Conservation (phyloP, 2,888 invertebrate genomes). For the Disparrhopalites patrizii region DNA sequence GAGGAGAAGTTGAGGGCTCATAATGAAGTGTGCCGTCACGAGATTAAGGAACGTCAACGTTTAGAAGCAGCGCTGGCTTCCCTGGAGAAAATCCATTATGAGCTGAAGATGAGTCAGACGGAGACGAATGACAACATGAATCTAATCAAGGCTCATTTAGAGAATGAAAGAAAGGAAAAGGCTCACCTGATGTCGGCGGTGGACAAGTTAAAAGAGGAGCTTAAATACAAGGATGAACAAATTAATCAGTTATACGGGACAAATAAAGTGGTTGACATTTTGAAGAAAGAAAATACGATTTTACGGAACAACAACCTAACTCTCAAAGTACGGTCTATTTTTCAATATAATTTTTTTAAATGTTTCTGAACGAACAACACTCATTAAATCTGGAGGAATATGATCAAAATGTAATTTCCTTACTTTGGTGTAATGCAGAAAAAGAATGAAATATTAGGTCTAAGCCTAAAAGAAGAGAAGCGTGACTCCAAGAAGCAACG, state of each 20-base stretch:
- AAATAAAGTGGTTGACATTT: neutral
- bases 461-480: constrained; percentile 16
- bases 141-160: constrained; percentile 9
- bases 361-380: too few species aligned
- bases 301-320: constrained; percentile 9
- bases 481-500: constrained; percentile 5
- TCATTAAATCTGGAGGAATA: too few species aligned
- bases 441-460: constrained; percentile 12
- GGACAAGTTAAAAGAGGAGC: constrained; percentile 13
- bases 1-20: constrained; percentile 16
- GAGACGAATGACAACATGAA: constrained; percentile 13
- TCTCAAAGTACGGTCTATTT: constrained; percentile 6
- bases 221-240: constrained; percentile 19
- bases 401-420: too few species aligned
- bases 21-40: constrained; percentile 14
- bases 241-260: constrained; percentile 2
- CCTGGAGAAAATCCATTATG: constrained; percentile 9
- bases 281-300: constrained; percentile 18
- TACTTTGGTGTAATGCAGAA: too few species aligned
- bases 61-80: constrained; percentile 14
- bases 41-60: constrained; percentile 9
- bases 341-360: neutral
- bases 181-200: constrained; percentile 3
- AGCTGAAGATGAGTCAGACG: constrained; percentile 8
- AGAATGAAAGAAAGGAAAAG: constrained; percentile 17